Percentiles rank a stretch among this genome's conserved stretches.
Evolutionary conservation across 2,113 vertebrate genomes (phyloP).

Genomic region (Xiphias gladius): DNA sequence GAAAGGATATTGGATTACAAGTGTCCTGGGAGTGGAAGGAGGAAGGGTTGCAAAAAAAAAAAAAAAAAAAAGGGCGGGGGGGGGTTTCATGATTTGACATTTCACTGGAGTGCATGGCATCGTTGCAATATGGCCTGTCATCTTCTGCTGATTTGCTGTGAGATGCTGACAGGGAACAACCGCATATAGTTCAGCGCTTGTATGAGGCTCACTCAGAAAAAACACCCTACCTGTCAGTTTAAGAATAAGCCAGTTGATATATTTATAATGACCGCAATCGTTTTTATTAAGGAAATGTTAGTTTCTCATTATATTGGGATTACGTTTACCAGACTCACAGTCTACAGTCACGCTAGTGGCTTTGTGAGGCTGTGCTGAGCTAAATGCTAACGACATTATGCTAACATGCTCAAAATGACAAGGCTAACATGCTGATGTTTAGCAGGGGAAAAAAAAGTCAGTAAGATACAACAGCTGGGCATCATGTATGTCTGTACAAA

Average conservation of each 20-base stretch:
- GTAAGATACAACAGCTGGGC: neutral
- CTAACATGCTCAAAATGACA: neutral
- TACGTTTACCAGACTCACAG: neutral
- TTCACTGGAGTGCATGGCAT: conserved; percentile 19
- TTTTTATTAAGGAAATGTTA: too few species aligned
- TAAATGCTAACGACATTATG: neutral
- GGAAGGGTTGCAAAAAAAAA: conserved; percentile 5
- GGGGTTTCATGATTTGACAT: conserved; percentile 47
- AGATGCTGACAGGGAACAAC: neutral
- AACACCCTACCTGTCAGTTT: neutral
- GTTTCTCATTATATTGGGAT: neutral
- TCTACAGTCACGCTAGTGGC: neutral
- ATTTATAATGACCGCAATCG: neutral
- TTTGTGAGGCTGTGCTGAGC: neutral
- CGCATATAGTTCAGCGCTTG: neutral
- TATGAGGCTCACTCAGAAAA: neutral
- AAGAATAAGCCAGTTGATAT: neutral
- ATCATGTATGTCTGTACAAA: neutral
- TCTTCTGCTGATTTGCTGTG: conserved; percentile 4
- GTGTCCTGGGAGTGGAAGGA: conserved; percentile 40
- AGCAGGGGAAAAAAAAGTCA: neutral
- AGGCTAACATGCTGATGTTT: neutral
- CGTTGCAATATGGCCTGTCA: neutral
- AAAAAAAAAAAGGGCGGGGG: neutral
- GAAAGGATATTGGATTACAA: conserved; percentile 78